Percentiles rank a stretch among this genome's conserved stretches.
Evolutionary conservation across 2,113 vertebrate species (phyloP).

Genomic region (Pitta sordida): DNA sequence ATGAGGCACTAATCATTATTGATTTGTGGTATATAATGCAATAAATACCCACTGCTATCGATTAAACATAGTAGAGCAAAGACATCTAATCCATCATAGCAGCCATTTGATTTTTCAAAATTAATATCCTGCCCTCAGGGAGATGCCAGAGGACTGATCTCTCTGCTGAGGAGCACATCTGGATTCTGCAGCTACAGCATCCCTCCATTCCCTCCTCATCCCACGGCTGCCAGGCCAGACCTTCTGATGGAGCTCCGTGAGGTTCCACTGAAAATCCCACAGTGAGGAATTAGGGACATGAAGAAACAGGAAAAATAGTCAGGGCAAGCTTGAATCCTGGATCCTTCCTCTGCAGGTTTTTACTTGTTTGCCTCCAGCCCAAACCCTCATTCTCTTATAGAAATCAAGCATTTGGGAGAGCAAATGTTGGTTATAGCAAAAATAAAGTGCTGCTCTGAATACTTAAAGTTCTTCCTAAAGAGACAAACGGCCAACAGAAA

Average conservation of each 20-base stretch:
- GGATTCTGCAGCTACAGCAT: not conserved
- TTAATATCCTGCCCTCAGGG: not conserved
- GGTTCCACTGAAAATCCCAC: not conserved
- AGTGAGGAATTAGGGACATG: not conserved
- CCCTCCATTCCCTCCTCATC: not conserved
- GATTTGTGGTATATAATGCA: conserved; percentile 9
- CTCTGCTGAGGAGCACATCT: not conserved
- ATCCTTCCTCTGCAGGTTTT: not conserved
- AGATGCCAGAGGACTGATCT: not conserved
- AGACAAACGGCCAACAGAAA: not conserved
- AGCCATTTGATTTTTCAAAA: not conserved
- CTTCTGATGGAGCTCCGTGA: not conserved
- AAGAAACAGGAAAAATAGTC: not conserved
- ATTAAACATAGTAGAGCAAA: conserved; percentile 6
- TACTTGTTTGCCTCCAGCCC: not conserved
- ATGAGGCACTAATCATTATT: conserved; percentile 48
- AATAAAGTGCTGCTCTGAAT: not conserved
- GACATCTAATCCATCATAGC: not conserved
- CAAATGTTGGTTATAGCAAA: not conserved
- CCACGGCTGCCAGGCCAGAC: not conserved
- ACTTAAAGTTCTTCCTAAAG: not conserved
- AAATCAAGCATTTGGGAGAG: not conserved
- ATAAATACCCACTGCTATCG: not conserved
- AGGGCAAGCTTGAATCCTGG: not conserved
- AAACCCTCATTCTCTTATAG: not conserved